A percentile compares a stretch with the other conserved stretches of the same genome.
These are phyloP conservation scores for Spea multiplicata DNA, from an alignment of 2,113 vertebrate species.

Conservation along the genomic window DNA sequence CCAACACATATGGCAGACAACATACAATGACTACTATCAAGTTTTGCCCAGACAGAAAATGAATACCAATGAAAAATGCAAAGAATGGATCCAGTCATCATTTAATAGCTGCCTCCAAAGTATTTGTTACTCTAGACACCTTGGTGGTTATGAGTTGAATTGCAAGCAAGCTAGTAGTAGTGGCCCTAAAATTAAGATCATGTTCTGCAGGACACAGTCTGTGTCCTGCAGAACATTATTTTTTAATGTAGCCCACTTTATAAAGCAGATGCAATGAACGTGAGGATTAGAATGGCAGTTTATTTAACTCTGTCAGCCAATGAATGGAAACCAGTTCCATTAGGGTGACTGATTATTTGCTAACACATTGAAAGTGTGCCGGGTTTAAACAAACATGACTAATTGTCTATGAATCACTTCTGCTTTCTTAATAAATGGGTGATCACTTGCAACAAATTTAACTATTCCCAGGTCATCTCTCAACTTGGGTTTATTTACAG, in stretches of 20 bases:
- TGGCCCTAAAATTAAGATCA: too few relatives aligned
- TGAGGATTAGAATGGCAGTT: constrained; percentile 8
- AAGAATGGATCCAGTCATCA: too few relatives aligned
- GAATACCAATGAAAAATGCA: too few relatives aligned
- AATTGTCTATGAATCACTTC: constrained; percentile 23
- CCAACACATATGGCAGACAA: too few relatives aligned
- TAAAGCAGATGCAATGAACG: background rate
- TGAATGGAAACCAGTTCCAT: background rate
- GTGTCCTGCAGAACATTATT: too few relatives aligned
- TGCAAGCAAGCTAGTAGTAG: too few relatives aligned
- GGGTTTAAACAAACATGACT: constrained; percentile 31
- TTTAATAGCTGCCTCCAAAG: too few relatives aligned
- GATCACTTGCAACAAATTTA: constrained; percentile 3
- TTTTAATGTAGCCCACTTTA: background rate
- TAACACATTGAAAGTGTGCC: background rate
- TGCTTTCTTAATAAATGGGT: constrained; percentile 1
- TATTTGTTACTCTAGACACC: too few relatives aligned
- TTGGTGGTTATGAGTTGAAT: too few relatives aligned
- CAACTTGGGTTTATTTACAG: background rate
- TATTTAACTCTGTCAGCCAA: constrained; percentile 19
- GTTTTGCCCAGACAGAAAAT: too few relatives aligned
- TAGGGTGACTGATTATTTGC: constrained; percentile 9
- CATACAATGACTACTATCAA: too few relatives aligned
- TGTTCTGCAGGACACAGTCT: too few relatives aligned
- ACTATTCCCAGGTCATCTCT: constrained; percentile 14